These are phyloP conservation scores for Harmothoe impar DNA, from an alignment of 2,888 invertebrate genomes.

Conservation along the genomic window DNA sequence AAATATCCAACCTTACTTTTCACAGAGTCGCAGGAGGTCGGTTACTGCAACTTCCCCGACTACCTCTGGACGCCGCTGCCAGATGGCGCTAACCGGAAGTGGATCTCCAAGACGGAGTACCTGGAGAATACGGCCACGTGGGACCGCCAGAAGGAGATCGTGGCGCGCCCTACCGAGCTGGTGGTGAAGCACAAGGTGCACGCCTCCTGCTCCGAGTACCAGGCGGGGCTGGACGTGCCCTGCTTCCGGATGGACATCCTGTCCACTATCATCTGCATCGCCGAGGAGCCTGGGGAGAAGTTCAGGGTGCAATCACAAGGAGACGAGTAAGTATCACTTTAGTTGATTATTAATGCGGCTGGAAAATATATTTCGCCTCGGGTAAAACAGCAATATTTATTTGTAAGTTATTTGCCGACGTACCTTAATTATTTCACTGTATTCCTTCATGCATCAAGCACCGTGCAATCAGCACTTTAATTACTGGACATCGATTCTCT, in stretches of 20 bases:
- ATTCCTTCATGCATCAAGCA: no score
- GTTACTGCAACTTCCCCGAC: slow-evolving; percentile 69
- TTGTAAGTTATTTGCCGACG: no score
- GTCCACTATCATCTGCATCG: slow-evolving; percentile 61
- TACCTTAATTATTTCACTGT: no score
- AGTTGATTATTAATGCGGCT: background rate
- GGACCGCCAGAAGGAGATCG: slow-evolving; percentile 68
- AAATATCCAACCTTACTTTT: no score
- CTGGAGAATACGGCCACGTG: slow-evolving; percentile 67
- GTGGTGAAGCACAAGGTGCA: slow-evolving; percentile 64
- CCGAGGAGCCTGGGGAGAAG: slow-evolving; percentile 64
- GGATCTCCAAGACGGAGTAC: slow-evolving; percentile 69
- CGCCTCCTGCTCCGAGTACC: slow-evolving; percentile 58
- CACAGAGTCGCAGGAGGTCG: slow-evolving; percentile 62
- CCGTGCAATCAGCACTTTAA: no score
- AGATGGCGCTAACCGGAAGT: slow-evolving; percentile 67
- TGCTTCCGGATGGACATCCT: slow-evolving; percentile 62
- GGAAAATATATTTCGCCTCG: background rate
- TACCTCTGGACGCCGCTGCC: slow-evolving; percentile 67
- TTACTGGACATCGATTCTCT: no score
- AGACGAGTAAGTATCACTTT: slow-evolving; percentile 56
- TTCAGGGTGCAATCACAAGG: slow-evolving; percentile 59
- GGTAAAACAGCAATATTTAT: background rate
- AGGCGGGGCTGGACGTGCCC: slow-evolving; percentile 47
- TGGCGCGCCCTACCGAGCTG: slow-evolving; percentile 64